Evolutionary conservation across 2,113 vertebrate genomes (phyloP).

Genomic region (Progne subis): DNA sequence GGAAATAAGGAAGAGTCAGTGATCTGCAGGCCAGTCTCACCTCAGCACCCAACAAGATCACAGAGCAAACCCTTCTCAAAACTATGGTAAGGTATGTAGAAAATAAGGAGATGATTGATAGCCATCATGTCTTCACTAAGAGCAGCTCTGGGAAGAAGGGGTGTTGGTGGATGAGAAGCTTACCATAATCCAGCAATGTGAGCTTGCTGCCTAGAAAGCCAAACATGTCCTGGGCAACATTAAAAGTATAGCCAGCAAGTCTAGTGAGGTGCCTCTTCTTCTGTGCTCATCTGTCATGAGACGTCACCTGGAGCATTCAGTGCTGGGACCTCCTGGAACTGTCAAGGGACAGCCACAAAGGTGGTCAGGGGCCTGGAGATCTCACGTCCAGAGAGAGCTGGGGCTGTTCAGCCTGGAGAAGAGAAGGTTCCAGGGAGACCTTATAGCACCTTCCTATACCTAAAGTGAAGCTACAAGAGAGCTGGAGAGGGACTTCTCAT

Average conservation of each 20-base stretch:
- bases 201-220: not conserved
- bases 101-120: not conserved
- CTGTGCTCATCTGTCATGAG: not conserved
- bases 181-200: accelerated
- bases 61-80: not conserved
- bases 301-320: not conserved
- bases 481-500: not conserved
- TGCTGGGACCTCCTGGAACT: not conserved
- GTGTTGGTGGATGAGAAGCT: not conserved
- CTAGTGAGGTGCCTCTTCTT: not conserved
- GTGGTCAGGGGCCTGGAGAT: not conserved
- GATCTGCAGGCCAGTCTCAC: not conserved
- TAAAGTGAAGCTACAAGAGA: not conserved
- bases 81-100: not conserved
- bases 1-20: not conserved
- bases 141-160: not conserved
- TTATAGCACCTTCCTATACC: not conserved
- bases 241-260: not conserved
- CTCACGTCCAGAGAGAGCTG: not conserved
- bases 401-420: not conserved
- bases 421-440: not conserved
- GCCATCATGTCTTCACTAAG: not conserved
- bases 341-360: not conserved
- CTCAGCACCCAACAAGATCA: not conserved
- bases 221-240: not conserved